phyloP scores from a whole-genome alignment of 2,888 invertebrate genomes.

The Drosophila maculinotata region DNA sequence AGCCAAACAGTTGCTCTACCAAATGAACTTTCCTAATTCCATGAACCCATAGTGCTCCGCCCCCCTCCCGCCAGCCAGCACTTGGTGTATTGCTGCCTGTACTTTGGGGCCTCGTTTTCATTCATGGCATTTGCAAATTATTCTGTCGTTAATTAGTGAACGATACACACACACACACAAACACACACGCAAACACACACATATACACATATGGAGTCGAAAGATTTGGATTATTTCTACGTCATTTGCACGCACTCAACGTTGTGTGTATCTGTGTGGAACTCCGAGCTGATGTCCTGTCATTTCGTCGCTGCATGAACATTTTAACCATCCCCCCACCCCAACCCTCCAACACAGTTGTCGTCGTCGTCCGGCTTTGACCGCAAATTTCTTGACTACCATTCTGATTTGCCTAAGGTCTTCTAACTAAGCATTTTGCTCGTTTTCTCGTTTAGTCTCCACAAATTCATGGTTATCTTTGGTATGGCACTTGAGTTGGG shows the following conservation, averaged over 20 bases:
- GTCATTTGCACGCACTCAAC: constrained; percentile 71
- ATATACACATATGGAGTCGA: constrained; percentile 15
- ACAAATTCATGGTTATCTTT: constrained; percentile 57
- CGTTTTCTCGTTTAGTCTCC: constrained; percentile 28
- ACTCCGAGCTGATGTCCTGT: constrained; percentile 30
- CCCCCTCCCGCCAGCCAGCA: background rate
- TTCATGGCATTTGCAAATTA: constrained; percentile 75
- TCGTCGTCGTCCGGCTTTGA: constrained; percentile 50
- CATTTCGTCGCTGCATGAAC: constrained; percentile 44
- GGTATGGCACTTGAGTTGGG: constrained; percentile 53
- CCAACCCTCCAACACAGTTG: constrained; percentile 1
- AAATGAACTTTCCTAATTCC: constrained; percentile 78
- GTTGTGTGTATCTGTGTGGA: constrained; percentile 33
- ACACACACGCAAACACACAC: constrained; percentile 29
- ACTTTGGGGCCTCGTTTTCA: constrained; percentile 40
- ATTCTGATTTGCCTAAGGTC: constrained; percentile 73
- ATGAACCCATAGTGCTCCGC: constrained; percentile 11
- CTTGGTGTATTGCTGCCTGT: constrained; percentile 10
- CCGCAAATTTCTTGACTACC: constrained; percentile 75
- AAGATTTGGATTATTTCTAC: constrained; percentile 75
- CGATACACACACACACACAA: constrained; percentile 38
- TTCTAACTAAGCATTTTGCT: constrained; percentile 59
- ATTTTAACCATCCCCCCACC: constrained; percentile 21
- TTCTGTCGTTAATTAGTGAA: constrained; percentile 80
- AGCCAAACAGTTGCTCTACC: constrained; percentile 77